Evolutionary conservation across 2,888 invertebrate genomes (phyloP), one percentile per base, ranked within the genome.

Genomic region (Acleris literana): DNA sequence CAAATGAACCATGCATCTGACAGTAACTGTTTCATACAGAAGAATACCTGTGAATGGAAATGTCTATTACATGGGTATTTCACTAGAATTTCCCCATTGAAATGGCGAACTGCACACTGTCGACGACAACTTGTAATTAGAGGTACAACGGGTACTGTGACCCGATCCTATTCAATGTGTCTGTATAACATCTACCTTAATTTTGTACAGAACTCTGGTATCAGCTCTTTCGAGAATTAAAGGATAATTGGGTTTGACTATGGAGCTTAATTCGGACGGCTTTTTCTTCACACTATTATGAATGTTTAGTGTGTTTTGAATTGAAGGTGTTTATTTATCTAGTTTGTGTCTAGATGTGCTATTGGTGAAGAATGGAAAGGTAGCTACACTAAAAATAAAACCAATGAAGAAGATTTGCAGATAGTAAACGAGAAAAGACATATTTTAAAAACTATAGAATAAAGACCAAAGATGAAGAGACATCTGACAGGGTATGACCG

Each of bases 81-180:
- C n/a, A 17, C 46, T 75, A 76, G 80, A 83, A 82, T 76, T 80
- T 81, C 77, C 58, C 74, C 68, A 79, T 79, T 78, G 81, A 79
- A 78, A 76, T 79, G 73, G 46, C 73, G 70, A 78, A 74, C 75
- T 76, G 68, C 61, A 63, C 46, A 62, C 76, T 76, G 82, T 74
- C 74, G 72, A 69, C 76, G 80, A 82, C 80, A 76, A 77, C 75
- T 74, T 72, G 74, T 82, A 83, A 85, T 84, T 84, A 83, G 75
- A 70, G 77, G 74, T 64, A 68, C 70, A 71, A 71, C 73, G 74
- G 74, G 73, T 72, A 72, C 71, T 71, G 56, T 72, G 73, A 71
- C 72, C 73, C 70, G 59, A 39, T 17, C 39, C 48, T 64, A 64
- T 64, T 67, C 66, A 62, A 43, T 9, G 58, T n/a, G 9, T 44